Percentiles rank a stretch among this genome's conserved stretches.
phyloP scores from a whole-genome alignment of 2,797 vertebrate genomes.

The Acanthiza pusilla region DNA sequence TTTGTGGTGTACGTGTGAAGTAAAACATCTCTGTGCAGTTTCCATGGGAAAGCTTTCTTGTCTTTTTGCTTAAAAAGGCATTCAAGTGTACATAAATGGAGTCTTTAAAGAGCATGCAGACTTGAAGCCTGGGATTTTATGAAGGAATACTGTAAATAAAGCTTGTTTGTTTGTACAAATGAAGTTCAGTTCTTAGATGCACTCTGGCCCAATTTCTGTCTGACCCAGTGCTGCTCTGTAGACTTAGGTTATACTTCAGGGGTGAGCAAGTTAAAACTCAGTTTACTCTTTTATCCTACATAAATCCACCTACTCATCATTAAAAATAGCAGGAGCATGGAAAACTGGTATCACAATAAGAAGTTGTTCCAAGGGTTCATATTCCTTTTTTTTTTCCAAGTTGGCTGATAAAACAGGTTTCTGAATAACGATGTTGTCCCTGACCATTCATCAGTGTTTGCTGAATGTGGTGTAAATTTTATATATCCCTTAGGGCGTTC shows the following conservation, averaged over 20 bases:
- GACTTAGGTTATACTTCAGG: not conserved
- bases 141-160: conserved; percentile 65
- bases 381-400: not conserved
- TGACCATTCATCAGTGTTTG: not conserved
- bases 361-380: not conserved
- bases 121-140: conserved; percentile 61
- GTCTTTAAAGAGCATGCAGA: conserved; percentile 58
- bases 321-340: conserved; percentile 30
- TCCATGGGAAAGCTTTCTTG: conserved; percentile 74
- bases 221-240: not conserved
- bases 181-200: conserved; percentile 54
- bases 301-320: conserved; percentile 15
- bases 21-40: conserved; percentile 69
- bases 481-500: not conserved
- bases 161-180: conserved; percentile 69
- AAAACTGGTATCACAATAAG: conserved; percentile 12
- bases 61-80: conserved; percentile 62
- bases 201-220: conserved; percentile 39
- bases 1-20: conserved; percentile 70
- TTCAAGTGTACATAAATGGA: conserved; percentile 67
- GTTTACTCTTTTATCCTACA: conserved; percentile 37
- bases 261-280: not conserved
- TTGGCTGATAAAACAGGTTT: not conserved
- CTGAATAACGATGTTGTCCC: not conserved
- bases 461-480: not conserved